Evolutionary conservation across 2,797 vertebrate genomes (phyloP).

Genomic region (Hydrophis major): DNA sequence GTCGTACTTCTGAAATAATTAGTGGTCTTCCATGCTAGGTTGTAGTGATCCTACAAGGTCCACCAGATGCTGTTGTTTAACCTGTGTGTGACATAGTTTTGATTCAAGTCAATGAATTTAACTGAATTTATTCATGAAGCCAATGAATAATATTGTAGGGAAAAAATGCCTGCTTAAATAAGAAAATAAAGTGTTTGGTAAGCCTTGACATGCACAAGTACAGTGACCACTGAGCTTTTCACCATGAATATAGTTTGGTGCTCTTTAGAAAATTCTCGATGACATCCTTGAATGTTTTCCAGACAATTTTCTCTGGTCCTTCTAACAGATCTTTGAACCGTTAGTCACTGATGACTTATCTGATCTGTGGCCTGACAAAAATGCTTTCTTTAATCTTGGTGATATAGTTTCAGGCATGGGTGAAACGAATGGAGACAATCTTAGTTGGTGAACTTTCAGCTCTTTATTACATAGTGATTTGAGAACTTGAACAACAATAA

Average conservation of each 20-base stretch:
- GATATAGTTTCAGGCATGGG: no score
- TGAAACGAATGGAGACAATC: no score
- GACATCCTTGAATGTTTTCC: neutral
- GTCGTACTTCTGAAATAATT: neutral
- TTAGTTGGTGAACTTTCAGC: no score
- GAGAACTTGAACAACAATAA: no score
- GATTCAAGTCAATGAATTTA: neutral
- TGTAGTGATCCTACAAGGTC: neutral
- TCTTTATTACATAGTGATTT: no score
- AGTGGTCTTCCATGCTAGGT: neutral
- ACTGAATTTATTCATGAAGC: neutral
- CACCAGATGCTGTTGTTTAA: neutral
- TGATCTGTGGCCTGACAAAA: neutral
- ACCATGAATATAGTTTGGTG: neutral
- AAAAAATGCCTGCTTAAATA: neutral
- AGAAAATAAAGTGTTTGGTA: neutral
- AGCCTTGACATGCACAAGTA: neutral
- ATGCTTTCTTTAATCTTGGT: neutral
- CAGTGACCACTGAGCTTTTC: neutral
- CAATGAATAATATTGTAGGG: neutral
- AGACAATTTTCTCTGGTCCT: neutral
- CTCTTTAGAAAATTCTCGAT: neutral
- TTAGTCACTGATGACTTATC: neutral
- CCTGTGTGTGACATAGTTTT: neutral
- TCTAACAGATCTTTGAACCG: neutral